Evolutionary conservation across 2,797 vertebrate species (phyloP).

Genomic region (Lepilemur ruficaudatus): DNA sequence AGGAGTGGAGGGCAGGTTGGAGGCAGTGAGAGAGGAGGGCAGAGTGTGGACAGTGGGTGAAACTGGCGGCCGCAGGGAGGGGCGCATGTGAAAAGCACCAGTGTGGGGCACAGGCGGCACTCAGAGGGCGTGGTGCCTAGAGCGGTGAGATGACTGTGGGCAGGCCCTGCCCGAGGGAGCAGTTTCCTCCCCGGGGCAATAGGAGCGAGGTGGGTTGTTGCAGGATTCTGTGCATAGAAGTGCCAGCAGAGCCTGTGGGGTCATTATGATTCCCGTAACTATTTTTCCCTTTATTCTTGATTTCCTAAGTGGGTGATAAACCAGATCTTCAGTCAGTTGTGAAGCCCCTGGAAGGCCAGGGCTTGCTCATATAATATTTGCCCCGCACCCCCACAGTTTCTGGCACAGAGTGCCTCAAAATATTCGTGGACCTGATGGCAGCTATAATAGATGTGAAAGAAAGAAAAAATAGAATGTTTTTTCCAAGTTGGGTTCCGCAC

Average conservation of each 20-base stretch:
- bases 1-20: not conserved
- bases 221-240: not conserved
- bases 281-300: not conserved
- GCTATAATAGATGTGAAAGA: not conserved
- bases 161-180: not conserved
- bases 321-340: no score
- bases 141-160: not conserved
- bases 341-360: not conserved
- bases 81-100: accelerated
- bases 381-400: not conserved
- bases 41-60: not conserved
- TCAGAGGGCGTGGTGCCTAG: not conserved
- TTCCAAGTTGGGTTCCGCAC: not conserved
- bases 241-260: not conserved
- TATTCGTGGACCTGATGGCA: not conserved
- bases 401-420: not conserved
- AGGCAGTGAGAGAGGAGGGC: not conserved
- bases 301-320: not conserved
- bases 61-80: not conserved
- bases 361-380: no score
- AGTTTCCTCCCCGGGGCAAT: no score
- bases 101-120: not conserved
- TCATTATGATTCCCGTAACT: accelerated
- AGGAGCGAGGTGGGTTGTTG: not conserved
- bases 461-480: accelerated